A percentile compares a stretch with the other conserved stretches of the same genome.
These are phyloP conservation scores for Phengaris arion DNA, from an alignment of 2,888 invertebrate genomes.

Conservation along the genomic window DNA sequence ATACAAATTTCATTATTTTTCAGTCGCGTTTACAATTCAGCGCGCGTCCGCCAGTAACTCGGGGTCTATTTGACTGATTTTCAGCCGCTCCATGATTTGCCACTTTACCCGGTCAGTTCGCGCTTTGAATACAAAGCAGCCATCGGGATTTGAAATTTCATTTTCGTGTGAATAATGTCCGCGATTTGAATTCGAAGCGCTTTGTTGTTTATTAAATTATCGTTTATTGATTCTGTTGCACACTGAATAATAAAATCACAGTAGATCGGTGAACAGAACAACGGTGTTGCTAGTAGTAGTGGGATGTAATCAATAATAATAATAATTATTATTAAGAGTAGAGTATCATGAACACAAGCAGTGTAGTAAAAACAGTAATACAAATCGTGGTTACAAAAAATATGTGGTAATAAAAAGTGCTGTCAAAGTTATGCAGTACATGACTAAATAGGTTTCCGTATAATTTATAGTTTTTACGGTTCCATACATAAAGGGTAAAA, in stretches of 20 bases:
- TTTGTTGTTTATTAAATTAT: slow-evolving; percentile 22
- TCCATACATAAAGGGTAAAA: too few species aligned
- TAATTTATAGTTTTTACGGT: too few species aligned
- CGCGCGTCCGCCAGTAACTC: slow-evolving; percentile 61
- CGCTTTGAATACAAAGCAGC: slow-evolving; percentile 67
- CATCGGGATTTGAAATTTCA: slow-evolving; percentile 71
- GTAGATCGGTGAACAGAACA: not conserved
- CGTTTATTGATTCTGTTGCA: slow-evolving; percentile 9
- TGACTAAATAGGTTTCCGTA: too few species aligned
- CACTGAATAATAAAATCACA: not conserved
- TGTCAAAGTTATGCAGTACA: too few species aligned
- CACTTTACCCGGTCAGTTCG: slow-evolving; percentile 76
- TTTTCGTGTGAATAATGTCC: slow-evolving; percentile 65
- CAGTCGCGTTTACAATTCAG: slow-evolving; percentile 61
- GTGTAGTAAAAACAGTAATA: too few species aligned
- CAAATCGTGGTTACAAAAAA: too few species aligned
- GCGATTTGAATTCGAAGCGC: slow-evolving; percentile 61
- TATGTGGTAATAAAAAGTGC: too few species aligned
- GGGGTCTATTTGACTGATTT: slow-evolving; percentile 79
- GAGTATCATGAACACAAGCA: too few species aligned
- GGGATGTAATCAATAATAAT: too few species aligned
- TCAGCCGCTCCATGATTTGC: slow-evolving; percentile 78
- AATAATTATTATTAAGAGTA: too few species aligned
- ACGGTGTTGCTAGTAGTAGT: too few species aligned
- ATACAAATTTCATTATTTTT: slow-evolving; percentile 42